Base-by-base conservation (phyloP, 1,140 invertebrate genomes). In the Brachionus asplanchnoidis region DNA sequence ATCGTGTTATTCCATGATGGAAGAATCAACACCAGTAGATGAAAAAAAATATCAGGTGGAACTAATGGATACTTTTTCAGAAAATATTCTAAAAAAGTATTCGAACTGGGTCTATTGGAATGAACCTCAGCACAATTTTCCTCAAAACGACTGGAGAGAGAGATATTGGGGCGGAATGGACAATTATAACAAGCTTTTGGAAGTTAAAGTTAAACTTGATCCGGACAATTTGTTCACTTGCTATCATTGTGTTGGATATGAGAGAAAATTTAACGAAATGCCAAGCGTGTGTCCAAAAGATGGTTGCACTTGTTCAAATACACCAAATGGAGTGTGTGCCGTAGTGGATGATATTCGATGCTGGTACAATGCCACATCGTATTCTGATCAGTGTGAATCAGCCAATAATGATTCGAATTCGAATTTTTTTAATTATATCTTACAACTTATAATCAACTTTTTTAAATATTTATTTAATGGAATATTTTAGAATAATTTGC, bases 21-120 rank as follows among this genome's bases (percentile, higher is more conserved):
- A 68, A 32, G 66, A 68, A 32, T 68, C 66, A 2, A 32, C 32
- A n/a, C 66, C 66, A 68, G 8, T 68, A 6, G 7, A 68, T 12
- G 66, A 68, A 0, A 68, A 68, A 20, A 40, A 40, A 32, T n/a
- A 32, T 12, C 66, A 36, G 3, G 32, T 68, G 1, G 32, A 9
- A 68, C 0, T 68, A 68, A 68, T 68, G 66, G 66, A 68, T 40
- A 7, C 0, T 40, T 68, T 68, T 68, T 1, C 66, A 32, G 66
- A 68, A n/a, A 68, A 68, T 32, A 40, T 68, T 68, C 28, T 68
- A 32, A 68, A 68, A 68, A 68, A 68, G n/a, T 68, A 36, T 68
- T 68, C 66, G 14, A 68, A 68, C 32, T 68, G 66, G 66, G 66
- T 68, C 32, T 77, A 77, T 77, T 46, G 36, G 40, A 77, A 77